A percentile compares a stretch with the other conserved stretches of the same genome.
phyloP scores from a whole-genome alignment of 2,888 invertebrate species.

The Autographa gamma region DNA sequence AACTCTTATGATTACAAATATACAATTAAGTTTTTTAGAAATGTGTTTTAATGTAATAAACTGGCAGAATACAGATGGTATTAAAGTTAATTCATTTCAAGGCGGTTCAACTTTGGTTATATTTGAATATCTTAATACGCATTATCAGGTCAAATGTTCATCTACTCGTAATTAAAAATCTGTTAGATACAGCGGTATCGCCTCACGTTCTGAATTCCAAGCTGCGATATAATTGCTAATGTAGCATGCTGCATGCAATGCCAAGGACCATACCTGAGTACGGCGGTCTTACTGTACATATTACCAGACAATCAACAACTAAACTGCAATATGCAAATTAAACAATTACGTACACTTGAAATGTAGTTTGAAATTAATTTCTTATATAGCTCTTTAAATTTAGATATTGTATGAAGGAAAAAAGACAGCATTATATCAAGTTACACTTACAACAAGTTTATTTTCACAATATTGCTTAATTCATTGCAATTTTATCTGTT shows the following conservation, averaged over 20 bases:
- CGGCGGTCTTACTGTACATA: conserved; percentile 21
- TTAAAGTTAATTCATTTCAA: conserved; percentile 1
- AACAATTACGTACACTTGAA: conserved; percentile 43
- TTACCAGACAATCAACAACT: conserved; percentile 35
- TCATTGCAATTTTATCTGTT: neutral
- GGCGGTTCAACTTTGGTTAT: neutral
- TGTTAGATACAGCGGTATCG: neutral
- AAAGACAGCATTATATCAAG: neutral
- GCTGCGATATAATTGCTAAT: conserved; percentile 34
- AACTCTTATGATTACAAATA: conserved; percentile 14
- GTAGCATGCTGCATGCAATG: conserved; percentile 54
- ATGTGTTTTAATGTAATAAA: conserved; percentile 18
- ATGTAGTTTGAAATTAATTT: conserved; percentile 33
- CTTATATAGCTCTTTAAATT: conserved; percentile 9
- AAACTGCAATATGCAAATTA: conserved; percentile 41
- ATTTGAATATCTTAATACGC: neutral
- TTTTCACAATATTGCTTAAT: neutral
- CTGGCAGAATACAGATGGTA: neutral
- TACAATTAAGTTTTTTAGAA: conserved; percentile 6
- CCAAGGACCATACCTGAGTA: conserved; percentile 47
- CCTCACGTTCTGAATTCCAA: conserved; percentile 28
- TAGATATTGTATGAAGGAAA: neutral
- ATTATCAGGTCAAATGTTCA: conserved; percentile 21
- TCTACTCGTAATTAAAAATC: neutral
- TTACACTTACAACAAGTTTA: neutral